phyloP scores from a whole-genome alignment of 2,113 vertebrate genomes.

The Stomatorhinus ivindoensis region DNA sequence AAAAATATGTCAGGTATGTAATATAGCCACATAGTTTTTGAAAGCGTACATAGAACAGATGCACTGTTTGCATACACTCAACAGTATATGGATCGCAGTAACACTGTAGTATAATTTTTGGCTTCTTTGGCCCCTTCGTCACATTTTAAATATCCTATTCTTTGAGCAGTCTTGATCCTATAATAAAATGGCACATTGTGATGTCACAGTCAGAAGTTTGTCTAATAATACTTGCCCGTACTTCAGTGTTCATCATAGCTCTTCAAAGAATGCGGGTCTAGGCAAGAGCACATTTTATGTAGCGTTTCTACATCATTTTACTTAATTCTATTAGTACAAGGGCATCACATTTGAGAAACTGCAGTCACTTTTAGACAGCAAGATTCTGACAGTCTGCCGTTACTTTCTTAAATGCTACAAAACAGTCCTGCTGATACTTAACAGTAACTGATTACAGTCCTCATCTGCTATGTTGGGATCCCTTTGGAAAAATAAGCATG shows the following conservation, averaged over 20 bases:
- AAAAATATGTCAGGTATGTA: not conserved
- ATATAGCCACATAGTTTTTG: not conserved
- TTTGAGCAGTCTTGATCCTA: conserved; percentile 45
- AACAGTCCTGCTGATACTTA: not conserved
- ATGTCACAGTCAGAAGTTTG: conserved; percentile 44
- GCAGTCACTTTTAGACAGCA: not conserved
- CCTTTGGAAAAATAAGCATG: not conserved
- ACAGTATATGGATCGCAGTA: not conserved
- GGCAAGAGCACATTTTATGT: not conserved
- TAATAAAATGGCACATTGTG: conserved; percentile 56
- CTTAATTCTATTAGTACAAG: not conserved
- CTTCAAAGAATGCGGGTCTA: conserved; percentile 27
- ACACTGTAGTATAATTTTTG: not conserved
- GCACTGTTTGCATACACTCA: not conserved
- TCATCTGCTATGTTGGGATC: not conserved
- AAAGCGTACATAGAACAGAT: not conserved
- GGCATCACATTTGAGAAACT: not conserved
- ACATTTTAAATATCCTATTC: conserved; percentile 52
- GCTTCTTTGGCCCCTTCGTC: not conserved
- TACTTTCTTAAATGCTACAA: not conserved
- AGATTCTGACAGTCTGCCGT: not conserved
- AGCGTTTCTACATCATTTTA: not conserved
- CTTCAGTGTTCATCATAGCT: conserved; percentile 56
- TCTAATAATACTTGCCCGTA: conserved; percentile 50
- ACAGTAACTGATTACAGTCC: not conserved